Evolutionary conservation across 2,888 invertebrate genomes (phyloP).

Genomic region (Toxonevra muliebris): DNA sequence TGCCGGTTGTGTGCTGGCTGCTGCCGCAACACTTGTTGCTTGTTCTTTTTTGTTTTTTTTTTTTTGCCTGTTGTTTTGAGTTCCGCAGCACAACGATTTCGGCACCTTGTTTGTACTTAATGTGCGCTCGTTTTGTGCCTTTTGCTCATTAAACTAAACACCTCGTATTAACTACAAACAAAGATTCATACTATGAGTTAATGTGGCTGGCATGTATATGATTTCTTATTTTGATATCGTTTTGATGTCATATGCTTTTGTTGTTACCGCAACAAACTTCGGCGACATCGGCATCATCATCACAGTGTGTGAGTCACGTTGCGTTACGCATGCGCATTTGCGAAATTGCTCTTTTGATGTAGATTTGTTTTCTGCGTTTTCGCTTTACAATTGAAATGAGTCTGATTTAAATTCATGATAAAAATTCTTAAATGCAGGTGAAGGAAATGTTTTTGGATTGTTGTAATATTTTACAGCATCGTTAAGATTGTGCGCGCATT

Average conservation of each 20-base stretch:
- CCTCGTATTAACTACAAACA: not conserved
- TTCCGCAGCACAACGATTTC: conserved; percentile 24
- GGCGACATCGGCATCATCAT: no score
- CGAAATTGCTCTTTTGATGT: not conserved
- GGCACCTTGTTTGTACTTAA: conserved; percentile 44
- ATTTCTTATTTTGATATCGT: conserved; percentile 21
- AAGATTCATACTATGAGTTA: not conserved
- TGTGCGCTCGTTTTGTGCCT: conserved; percentile 1
- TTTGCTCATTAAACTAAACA: conserved; percentile 23
- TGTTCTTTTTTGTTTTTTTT: conserved; percentile 15
- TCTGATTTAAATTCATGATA: no score
- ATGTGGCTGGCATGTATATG: no score
- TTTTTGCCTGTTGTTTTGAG: not conserved
- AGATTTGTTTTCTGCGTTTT: no score
- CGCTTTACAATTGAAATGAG: no score
- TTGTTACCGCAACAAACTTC: no score
- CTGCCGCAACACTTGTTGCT: not conserved
- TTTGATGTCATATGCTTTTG: conserved; percentile 12
- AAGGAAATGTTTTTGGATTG: no score
- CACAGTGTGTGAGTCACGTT: conserved; percentile 15
- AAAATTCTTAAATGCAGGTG: no score
- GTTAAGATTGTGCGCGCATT: no score
- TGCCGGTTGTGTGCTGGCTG: conserved; percentile 4
- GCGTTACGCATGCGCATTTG: conserved; percentile 18
- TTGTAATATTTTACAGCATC: no score